Conservation (phyloP, 2,113 vertebrate species). For the Ceratotherium simum region DNA sequence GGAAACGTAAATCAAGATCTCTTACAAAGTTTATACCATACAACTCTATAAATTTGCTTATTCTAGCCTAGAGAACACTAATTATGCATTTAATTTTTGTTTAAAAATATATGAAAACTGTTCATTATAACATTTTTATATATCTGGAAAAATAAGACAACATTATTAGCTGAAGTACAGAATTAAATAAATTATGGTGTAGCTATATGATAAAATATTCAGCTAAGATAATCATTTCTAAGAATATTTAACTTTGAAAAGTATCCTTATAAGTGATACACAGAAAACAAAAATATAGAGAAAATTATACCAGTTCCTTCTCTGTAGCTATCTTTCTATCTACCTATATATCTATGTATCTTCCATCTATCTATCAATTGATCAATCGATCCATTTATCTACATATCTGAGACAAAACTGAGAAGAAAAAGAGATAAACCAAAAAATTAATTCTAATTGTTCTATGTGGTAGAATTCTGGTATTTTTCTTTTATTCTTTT, state of each 20-base stretch:
- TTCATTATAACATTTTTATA: neutral
- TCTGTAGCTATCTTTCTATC: neutral
- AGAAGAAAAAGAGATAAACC: neutral
- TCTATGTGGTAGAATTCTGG: neutral
- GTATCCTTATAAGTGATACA: neutral
- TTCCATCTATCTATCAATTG: no score
- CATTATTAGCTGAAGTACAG: neutral
- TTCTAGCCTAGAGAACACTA: neutral
- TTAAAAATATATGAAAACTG: neutral
- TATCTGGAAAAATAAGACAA: neutral
- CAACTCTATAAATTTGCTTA: neutral
- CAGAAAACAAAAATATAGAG: neutral
- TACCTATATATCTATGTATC: neutral
- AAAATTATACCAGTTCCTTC: neutral
- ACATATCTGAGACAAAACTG: neutral
- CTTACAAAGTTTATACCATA: neutral
- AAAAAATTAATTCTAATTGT: neutral
- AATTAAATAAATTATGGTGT: neutral
- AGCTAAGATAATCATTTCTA: neutral
- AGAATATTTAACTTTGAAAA: slow-evolving; percentile 1
- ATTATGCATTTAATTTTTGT: neutral
- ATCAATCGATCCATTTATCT: neutral
- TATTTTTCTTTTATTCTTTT: neutral
- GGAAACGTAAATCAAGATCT: neutral
- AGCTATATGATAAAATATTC: neutral